A percentile compares a stretch with the other conserved stretches of the same genome.
phyloP scores from a whole-genome alignment of 2,888 invertebrate species.

The Pristionchus arcanus region DNA sequence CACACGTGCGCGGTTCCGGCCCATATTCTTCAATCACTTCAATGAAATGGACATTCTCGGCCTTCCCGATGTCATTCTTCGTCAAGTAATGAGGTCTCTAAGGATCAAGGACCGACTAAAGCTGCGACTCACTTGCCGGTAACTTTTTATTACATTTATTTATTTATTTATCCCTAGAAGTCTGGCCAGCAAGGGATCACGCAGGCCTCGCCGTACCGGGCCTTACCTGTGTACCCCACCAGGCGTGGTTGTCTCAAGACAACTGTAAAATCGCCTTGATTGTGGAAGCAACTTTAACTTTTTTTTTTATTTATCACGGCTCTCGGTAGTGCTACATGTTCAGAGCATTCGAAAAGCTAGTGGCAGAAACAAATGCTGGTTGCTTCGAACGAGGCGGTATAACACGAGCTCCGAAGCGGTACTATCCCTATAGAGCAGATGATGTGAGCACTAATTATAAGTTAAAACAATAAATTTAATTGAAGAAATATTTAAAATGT shows the following conservation, averaged over 20 bases:
- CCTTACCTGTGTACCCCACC: no score
- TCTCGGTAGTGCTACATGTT: no score
- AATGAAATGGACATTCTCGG: not conserved
- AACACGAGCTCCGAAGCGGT: not conserved
- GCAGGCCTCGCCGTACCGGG: no score
- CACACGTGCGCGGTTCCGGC: not conserved
- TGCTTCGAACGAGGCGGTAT: not conserved
- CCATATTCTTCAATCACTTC: not conserved
- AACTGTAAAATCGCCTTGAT: no score
- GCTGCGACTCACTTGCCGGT: slow-evolving; percentile 11
- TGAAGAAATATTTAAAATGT: no score
- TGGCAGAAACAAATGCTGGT: not conserved
- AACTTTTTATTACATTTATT: no score
- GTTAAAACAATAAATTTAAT: no score
- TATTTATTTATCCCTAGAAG: no score
- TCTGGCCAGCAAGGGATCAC: no score
- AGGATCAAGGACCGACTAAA: not conserved
- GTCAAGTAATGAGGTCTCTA: not conserved
- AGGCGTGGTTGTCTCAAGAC: no score
- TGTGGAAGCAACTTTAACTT: no score
- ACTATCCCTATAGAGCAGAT: not conserved
- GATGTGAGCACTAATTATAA: not conserved
- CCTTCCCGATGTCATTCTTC: not conserved
- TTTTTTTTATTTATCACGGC: not conserved
- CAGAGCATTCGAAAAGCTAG: not conserved